Evolutionary conservation across 2,113 vertebrate genomes (phyloP).

Genomic region (Eretmochelys imbricata): DNA sequence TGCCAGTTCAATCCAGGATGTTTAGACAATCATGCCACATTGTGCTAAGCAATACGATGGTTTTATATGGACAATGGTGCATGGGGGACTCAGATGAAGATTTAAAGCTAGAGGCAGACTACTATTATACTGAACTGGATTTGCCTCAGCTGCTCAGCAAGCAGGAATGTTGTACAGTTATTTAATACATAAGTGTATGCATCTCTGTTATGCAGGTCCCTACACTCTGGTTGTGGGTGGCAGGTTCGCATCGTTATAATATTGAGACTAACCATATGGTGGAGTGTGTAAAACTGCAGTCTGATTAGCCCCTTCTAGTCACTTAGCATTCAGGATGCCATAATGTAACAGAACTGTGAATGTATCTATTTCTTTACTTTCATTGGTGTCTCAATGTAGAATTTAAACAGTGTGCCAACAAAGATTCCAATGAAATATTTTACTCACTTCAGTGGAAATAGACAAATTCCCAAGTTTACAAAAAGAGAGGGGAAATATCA

Average conservation of each 20-base stretch:
- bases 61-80: conserved; percentile 67
- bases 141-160: not conserved
- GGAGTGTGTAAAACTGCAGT: rapidly evolving
- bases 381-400: not conserved
- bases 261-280: rapidly evolving
- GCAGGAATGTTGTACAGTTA: not conserved
- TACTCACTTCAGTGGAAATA: not conserved
- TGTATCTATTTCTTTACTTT: not conserved
- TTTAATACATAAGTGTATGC: not conserved
- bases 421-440: not conserved
- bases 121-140: not conserved
- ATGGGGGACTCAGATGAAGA: conserved; percentile 66
- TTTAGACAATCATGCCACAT: conserved; percentile 79
- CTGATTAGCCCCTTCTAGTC: not conserved
- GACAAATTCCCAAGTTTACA: not conserved
- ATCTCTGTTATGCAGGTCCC: not conserved
- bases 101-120: conserved; percentile 55
- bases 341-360: not conserved
- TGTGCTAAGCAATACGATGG: conserved; percentile 69
- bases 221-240: not conserved
- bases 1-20: conserved; percentile 74
- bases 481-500: not conserved
- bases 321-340: not conserved
- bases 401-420: not conserved
- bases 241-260: not conserved